Evolutionary conservation across 1,140 invertebrate species (phyloP).

Genomic region (Zaprionus nigranus): DNA sequence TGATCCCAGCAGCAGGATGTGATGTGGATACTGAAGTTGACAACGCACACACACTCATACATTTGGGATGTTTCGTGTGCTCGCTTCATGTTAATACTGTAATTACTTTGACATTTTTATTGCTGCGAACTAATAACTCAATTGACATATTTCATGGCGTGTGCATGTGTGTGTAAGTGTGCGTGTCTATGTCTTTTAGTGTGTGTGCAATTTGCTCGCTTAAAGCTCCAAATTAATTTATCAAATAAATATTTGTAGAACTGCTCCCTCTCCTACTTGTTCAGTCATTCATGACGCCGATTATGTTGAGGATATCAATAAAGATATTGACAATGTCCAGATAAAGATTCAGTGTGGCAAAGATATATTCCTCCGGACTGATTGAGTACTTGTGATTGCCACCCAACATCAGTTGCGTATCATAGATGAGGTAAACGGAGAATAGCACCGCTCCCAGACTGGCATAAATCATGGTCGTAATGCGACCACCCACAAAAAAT

Average conservation of each 20-base stretch:
- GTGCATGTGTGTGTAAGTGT: constrained; percentile 10
- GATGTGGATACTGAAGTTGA: not conserved
- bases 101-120: constrained; percentile 73
- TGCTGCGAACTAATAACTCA: constrained; percentile 69
- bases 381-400: constrained; percentile 84
- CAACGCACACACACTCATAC: not conserved
- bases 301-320: constrained; percentile 90
- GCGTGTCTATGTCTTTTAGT: not conserved
- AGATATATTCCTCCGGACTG: constrained; percentile 67
- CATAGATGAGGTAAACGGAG: constrained; percentile 89
- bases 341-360: constrained; percentile 60
- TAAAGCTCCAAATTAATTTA: constrained; percentile 3
- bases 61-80: constrained; percentile 27
- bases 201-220: constrained; percentile 21
- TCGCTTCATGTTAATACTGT: constrained; percentile 65
- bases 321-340: constrained; percentile 90
- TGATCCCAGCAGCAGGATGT: constrained; percentile 12
- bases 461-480: constrained; percentile 90
- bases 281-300: constrained; percentile 18
- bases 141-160: constrained; percentile 58
- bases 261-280: not conserved
- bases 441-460: constrained; percentile 91
- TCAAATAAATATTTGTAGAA: constrained; percentile 4
- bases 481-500: constrained; percentile 88
- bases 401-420: constrained; percentile 97